These are phyloP conservation scores for Brachionus angularis DNA, from an alignment of 1,140 invertebrate genomes.

Conservation along the genomic window DNA sequence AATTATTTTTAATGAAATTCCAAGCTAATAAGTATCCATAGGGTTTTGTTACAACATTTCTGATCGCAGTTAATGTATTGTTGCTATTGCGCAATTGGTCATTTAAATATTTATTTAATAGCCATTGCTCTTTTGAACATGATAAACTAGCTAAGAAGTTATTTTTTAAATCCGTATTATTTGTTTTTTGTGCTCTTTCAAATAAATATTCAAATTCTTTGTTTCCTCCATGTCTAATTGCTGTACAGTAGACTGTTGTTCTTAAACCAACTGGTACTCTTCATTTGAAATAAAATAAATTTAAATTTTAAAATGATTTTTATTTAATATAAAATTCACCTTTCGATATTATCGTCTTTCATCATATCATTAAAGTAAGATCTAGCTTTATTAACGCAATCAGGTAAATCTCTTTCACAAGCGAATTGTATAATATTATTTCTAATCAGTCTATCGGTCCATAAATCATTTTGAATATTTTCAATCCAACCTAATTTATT, in stretches of 20 bases:
- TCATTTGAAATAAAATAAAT: not conserved
- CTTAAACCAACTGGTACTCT: not conserved
- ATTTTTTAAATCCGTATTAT: not conserved
- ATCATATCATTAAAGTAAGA: not conserved
- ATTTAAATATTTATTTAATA: slow-evolving; percentile 20
- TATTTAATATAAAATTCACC: not conserved
- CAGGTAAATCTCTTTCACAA: slow-evolving; percentile 12
- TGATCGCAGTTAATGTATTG: not conserved
- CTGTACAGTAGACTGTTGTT: not conserved
- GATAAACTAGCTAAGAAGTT: not conserved
- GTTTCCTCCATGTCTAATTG: not conserved
- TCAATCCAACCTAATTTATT: slow-evolving; percentile 40
- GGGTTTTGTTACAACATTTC: not conserved
- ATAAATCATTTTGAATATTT: slow-evolving; percentile 1
- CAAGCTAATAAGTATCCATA: slow-evolving; percentile 1
- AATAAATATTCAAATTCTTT: slow-evolving; percentile 25
- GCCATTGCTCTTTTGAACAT: not conserved
- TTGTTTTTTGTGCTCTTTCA: not conserved
- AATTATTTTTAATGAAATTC: slow-evolving; percentile 34
- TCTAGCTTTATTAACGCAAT: slow-evolving; percentile 6
- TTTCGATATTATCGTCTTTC: not conserved
- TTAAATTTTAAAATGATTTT: not conserved
- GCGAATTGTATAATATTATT: slow-evolving; percentile 19
- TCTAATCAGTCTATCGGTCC: slow-evolving; percentile 28
- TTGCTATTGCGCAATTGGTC: not conserved